Base-by-base conservation (phyloP, 2,797 vertebrate species). In the Sebastes taczanowskii region DNA sequence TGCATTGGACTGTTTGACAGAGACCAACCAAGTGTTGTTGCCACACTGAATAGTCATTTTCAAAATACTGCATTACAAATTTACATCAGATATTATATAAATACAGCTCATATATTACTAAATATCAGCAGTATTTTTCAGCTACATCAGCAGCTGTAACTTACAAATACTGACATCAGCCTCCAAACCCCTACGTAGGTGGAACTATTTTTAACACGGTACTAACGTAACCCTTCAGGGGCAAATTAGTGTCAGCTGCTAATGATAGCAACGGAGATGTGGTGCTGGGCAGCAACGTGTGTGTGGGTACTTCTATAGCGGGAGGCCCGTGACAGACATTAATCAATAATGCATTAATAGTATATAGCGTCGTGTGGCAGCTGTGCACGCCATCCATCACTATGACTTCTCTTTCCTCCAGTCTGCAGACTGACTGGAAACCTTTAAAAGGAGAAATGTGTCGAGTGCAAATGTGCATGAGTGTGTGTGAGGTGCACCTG, bases 291-390 rank as follows among this genome's bases (percentile, higher is more conserved):
- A 74, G 49, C 65, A 55, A 42, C 4, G 18, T 68, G 74, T 80
- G 74, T 80, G 76, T 25, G 65, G 38, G 34, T 79, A 71, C 72
- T 74, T 77, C 64, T 85, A 35, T 58, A 68, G 81, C 58, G 52
- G 79, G 80, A 66, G 78, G 60, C 46, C 74, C 62, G 76, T 76
- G 74, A 72, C 69, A 32, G 84, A 83, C 89, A 87, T 90, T 84
- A 88, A 92, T 92, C 89, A 91, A 91, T 89, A 90, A 78, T 42
- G 55, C 77, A 85, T 88, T 89, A 89, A 90, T 88, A 74, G 69
- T 75, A 52, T 75, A 46, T 42, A 71, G 76, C 63, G 42, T 82
- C 83, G 69, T 86, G 68, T 83, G 77, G 76, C 68, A 86, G 70
- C 76, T 42, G 83, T 74, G 85, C 84, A 81, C 58, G 8, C 35